phyloP scores from a whole-genome alignment of 2,888 invertebrate genomes.

The Gymnoscelis rufifasciata region DNA sequence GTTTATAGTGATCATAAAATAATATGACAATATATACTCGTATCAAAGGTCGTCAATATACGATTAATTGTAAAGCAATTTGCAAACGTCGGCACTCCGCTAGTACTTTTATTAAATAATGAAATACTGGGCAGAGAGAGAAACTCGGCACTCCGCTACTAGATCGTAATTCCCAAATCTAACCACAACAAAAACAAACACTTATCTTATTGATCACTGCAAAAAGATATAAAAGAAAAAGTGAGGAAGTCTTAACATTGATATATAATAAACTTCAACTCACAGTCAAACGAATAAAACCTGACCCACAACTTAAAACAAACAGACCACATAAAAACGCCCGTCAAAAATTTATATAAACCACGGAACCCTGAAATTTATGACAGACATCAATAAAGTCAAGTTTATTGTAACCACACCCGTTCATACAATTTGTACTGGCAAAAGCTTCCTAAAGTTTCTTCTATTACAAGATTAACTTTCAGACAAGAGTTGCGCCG shows the following conservation, averaged over 20 bases:
- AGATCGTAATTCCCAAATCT: no score
- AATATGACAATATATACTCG: no score
- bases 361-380: constrained; percentile 20
- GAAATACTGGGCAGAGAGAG: no score
- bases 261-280: not conserved
- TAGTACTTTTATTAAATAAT: no score
- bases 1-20: no score
- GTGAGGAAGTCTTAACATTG: not conserved
- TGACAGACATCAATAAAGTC: constrained; percentile 26
- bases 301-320: constrained; percentile 18
- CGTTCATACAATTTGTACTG: constrained; percentile 31
- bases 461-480: constrained; percentile 47
- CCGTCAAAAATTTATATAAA: constrained; percentile 18
- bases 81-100: no score
- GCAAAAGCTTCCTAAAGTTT: constrained; percentile 38
- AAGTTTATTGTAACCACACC: constrained; percentile 29
- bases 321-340: constrained; percentile 19
- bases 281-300: constrained; percentile 2
- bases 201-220: not conserved
- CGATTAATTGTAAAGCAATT: no score
- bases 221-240: not conserved
- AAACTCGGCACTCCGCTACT: no score
- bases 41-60: no score
- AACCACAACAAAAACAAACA: not conserved
- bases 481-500: constrained; percentile 57